Evolutionary conservation across 2,113 vertebrate species (phyloP).

Genomic region (Anas platyrhynchos): DNA sequence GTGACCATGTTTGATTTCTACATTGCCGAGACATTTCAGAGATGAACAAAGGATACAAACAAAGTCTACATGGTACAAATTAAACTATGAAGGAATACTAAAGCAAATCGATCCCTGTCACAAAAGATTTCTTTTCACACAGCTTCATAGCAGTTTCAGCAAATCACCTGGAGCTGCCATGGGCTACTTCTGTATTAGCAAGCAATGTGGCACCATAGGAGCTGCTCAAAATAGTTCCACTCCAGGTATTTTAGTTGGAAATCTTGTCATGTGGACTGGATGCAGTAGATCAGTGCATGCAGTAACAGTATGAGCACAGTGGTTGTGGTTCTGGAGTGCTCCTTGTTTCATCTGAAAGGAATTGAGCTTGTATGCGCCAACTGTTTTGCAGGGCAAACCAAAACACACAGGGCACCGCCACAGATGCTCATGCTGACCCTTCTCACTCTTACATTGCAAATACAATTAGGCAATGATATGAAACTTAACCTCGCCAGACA

Average conservation of each 20-base stretch:
- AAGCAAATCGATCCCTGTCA: not conserved
- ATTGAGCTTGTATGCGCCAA: not conserved
- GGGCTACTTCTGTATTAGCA: fast-evolving
- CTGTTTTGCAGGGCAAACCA: not conserved
- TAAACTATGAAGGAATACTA: not conserved
- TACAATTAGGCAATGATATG: not conserved
- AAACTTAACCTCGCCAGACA: not conserved
- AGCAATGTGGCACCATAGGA: not conserved
- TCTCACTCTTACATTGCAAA: not conserved
- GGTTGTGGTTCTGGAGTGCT: not conserved
- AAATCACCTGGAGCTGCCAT: not conserved
- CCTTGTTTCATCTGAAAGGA: not conserved
- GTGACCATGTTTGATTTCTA: not conserved
- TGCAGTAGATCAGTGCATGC: not conserved
- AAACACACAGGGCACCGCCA: not conserved
- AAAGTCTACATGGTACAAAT: not conserved
- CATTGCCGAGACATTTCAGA: not conserved
- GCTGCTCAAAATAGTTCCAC: not conserved
- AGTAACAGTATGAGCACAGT: fast-evolving
- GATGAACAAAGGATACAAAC: not conserved
- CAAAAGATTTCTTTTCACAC: not conserved
- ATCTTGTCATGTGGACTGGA: not conserved
- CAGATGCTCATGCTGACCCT: not conserved
- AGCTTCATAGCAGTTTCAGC: not conserved
- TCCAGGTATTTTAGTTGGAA: not conserved